phyloP scores from a whole-genome alignment of 2,888 invertebrate genomes.

The Rotaria sp. region DNA sequence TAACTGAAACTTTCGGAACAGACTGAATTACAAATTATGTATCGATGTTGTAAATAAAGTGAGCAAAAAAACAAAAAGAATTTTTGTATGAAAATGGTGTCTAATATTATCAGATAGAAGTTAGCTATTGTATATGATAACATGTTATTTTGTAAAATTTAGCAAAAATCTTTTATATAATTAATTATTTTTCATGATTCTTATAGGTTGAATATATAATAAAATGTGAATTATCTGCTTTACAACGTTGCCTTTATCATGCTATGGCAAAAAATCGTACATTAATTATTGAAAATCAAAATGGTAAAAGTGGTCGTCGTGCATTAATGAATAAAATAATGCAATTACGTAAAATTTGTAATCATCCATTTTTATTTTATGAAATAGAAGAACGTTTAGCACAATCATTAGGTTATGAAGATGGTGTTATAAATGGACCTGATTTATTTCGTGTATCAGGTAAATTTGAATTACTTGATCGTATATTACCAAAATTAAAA shows the following conservation, averaged over 20 bases:
- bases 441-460: conserved; percentile 74
- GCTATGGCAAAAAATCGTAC: conserved; percentile 97
- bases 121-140: too few relatives aligned
- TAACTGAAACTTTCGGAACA: too few relatives aligned
- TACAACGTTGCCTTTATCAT: conserved; percentile 83
- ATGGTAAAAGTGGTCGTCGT: conserved; percentile 71
- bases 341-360: conserved; percentile 91
- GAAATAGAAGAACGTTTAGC: conserved; percentile 94
- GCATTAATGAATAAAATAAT: conserved; percentile 97
- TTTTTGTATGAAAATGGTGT: too few relatives aligned
- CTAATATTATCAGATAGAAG: too few relatives aligned
- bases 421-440: conserved; percentile 15
- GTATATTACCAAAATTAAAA: conserved; percentile 90
- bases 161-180: too few relatives aligned
- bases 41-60: too few relatives aligned
- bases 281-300: conserved; percentile 74
- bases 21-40: too few relatives aligned
- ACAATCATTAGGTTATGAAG: conserved; percentile 64
- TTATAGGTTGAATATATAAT: conserved; percentile 76
- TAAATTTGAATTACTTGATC: conserved; percentile 90
- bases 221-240: conserved; percentile 96
- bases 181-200: background rate
- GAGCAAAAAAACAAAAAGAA: too few relatives aligned
- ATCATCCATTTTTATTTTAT: conserved; percentile 99
- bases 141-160: too few relatives aligned